Base-by-base conservation (phyloP, 35 echinoderm and acorn worm species). In the Holothuria glaberrima region DNA sequence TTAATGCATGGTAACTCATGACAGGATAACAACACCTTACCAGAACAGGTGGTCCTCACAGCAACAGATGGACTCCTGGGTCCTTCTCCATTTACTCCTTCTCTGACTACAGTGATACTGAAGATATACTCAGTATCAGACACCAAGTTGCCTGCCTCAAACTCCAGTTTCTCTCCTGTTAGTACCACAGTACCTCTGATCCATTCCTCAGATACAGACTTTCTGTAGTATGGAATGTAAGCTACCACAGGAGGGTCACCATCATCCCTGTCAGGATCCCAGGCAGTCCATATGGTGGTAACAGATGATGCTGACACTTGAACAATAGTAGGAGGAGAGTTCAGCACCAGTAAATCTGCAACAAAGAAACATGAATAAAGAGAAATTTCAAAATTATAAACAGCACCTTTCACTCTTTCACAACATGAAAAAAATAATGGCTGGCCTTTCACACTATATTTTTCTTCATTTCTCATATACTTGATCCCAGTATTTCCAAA, bases 21-120 rank as follows among this genome's bases (percentile, higher is more conserved):
- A 64, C 13, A 14, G 19, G 26, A 5, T 20, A 14, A 22, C 26
- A 22, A 4, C 19, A 1, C 4, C 26, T 22, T 64, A 65, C 62
- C 62, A 3, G 0, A 9, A 65, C 62, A 65, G 16, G 27, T 17
- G 25, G 85, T 87, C 67, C 28, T 63, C n/a, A 63, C 19, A 16
- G 6, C 67, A 19, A 18, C 12, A 9, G 14, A 6, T 30, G 83
- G 91, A 80, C 87, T 90, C n/a, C 34, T 31, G 0, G 86, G 75
- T 0, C 92, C 92, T 86, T 81, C 80, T 32, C 92, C 92, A 59
- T 88, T 88, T 32, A 30, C 13, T 6, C 76, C 92, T 29, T 93
- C 75, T 38, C 87, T 48, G n/a, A 89, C 76, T 19, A 60, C 87
- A 34, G 76, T 58, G 22, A 93, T 75, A 61, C 77, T 84, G 58